phyloP scores from a whole-genome alignment of 2,888 invertebrate species.

The Idaea dimidiata region DNA sequence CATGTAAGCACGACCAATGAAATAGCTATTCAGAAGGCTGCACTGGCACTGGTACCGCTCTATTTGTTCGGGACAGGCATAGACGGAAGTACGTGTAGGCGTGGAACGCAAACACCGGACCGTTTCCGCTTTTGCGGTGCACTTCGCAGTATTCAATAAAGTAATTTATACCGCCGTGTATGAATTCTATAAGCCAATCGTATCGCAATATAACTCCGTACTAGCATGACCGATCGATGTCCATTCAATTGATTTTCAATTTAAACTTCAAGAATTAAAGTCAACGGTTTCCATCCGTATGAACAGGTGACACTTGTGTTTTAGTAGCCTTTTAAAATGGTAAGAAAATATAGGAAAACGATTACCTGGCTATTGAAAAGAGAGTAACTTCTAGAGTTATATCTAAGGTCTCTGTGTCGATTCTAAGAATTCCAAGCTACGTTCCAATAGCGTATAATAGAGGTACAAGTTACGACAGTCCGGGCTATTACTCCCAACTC shows the following conservation, averaged over 20 bases:
- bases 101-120: constrained; percentile 60
- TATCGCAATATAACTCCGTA: neutral
- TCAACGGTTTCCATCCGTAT: neutral
- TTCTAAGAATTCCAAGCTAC: constrained; percentile 25
- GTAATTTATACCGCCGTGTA: constrained; percentile 30
- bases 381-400: neutral
- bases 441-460: constrained; percentile 33
- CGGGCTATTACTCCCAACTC: constrained; percentile 24
- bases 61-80: constrained; percentile 64
- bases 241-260: neutral
- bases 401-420: neutral
- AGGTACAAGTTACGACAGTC: constrained; percentile 35
- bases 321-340: neutral
- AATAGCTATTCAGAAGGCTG: constrained; percentile 51
- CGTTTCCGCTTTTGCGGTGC: constrained; percentile 51
- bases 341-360: neutral
- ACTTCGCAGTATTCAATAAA: constrained; percentile 42
- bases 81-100: constrained; percentile 67
- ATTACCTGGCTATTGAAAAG: neutral
- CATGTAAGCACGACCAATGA: constrained; percentile 52
- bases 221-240: neutral
- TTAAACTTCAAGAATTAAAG: neutral
- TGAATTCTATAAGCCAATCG: constrained; percentile 15
- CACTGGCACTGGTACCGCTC: constrained; percentile 53
- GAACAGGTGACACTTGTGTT: neutral